Conservation (phyloP, 2,888 invertebrate genomes). For the Thyatira batis region DNA sequence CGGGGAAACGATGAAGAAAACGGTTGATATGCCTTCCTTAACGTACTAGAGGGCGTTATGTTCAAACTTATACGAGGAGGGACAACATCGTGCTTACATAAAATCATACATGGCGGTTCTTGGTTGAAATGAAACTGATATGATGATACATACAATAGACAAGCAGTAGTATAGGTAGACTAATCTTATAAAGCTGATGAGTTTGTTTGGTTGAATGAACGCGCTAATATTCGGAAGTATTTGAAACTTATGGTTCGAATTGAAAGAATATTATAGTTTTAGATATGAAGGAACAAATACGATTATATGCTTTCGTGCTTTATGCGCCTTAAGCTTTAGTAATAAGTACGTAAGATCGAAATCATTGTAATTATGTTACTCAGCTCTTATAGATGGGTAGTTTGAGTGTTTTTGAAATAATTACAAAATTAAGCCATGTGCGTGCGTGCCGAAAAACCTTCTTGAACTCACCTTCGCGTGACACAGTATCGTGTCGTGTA, state of each 20-base stretch:
- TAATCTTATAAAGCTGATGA: no score
- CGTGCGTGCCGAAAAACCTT: not conserved
- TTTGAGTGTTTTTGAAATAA: not conserved
- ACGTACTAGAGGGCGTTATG: not conserved
- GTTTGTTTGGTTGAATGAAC: no score
- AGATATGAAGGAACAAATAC: no score
- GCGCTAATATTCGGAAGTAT: no score
- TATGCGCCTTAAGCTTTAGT: no score
- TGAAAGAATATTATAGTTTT: no score
- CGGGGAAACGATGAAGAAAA: constrained; percentile 2
- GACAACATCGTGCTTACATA: not conserved
- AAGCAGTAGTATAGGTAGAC: no score
- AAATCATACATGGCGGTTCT: not conserved
- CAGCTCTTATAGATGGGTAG: not conserved
- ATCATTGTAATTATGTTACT: no score
- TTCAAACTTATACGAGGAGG: not conserved
- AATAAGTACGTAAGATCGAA: no score
- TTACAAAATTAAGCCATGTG: not conserved
- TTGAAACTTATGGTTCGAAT: no score
- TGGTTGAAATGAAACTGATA: not conserved
- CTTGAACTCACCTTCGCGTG: not conserved
- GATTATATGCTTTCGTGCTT: no score
- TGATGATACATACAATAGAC: no score
- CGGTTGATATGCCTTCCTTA: not conserved
- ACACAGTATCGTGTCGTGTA: constrained; percentile 21